phyloP scores from a whole-genome alignment of 2,797 vertebrate species.

The Acomys russatus region DNA sequence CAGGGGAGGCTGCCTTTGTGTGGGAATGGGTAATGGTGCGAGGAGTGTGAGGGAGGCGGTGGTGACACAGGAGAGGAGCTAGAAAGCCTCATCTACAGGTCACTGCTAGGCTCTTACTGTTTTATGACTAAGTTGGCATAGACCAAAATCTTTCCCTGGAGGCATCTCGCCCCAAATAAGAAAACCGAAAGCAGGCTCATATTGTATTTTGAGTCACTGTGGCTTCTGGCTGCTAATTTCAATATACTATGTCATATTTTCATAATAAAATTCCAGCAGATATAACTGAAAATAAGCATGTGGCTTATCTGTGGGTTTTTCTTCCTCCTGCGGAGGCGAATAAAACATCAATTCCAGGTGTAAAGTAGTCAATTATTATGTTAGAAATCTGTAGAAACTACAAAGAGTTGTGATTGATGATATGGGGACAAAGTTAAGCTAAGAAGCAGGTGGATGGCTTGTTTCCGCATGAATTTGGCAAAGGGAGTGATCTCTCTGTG shows the following conservation, averaged over 20 bases:
- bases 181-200: conserved; percentile 42
- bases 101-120: neutral
- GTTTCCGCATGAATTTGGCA: neutral
- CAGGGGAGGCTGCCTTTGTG: neutral
- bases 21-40: too few relatives aligned
- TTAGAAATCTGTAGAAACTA: conserved; percentile 65
- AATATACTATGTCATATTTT: conserved; percentile 35
- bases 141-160: conserved; percentile 14
- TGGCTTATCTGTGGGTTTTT: conserved; percentile 35
- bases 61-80: neutral
- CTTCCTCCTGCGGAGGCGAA: conserved; percentile 66
- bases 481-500: neutral
- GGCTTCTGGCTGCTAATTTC: conserved; percentile 70
- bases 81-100: too few relatives aligned
- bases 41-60: neutral
- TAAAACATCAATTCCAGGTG: conserved; percentile 75
- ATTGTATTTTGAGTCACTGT: conserved; percentile 6
- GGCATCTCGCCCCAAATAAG: neutral
- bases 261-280: conserved; percentile 70
- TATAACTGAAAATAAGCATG: conserved; percentile 71
- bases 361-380: conserved; percentile 64
- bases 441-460: neutral
- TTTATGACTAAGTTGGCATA: neutral
- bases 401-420: conserved; percentile 51
- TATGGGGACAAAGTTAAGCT: conserved; percentile 37